Percentiles rank a stretch among this genome's conserved stretches.
Evolutionary conservation across 2,888 invertebrate species (phyloP).

Genomic region (Phengaris alcon): DNA sequence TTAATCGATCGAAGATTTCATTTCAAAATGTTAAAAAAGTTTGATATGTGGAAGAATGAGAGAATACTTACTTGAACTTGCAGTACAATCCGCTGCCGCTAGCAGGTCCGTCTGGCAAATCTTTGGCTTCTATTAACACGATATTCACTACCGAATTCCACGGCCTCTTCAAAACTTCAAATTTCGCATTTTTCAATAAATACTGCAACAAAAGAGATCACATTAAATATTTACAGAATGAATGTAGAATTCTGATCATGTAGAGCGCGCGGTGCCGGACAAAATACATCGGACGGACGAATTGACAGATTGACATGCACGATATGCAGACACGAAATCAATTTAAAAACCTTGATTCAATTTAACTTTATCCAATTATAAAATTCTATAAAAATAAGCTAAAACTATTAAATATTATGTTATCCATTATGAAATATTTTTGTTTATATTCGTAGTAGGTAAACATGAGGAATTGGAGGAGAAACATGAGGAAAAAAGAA

Average conservation of each 20-base stretch:
- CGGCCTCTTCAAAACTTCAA: constrained; percentile 64
- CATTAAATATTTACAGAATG: background rate
- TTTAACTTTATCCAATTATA: background rate
- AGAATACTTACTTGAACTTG: constrained; percentile 64
- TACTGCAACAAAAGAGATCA: constrained; percentile 51
- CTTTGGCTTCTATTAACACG: constrained; percentile 67
- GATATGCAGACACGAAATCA: background rate
- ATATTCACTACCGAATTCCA: constrained; percentile 68
- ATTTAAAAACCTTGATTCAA: background rate
- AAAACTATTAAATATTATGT: background rate
- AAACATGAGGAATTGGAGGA: no score
- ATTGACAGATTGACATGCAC: background rate
- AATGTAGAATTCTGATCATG: background rate
- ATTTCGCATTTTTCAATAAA: constrained; percentile 65
- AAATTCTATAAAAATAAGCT: background rate
- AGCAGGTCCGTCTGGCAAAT: constrained; percentile 57
- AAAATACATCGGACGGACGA: background rate
- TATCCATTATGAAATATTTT: background rate
- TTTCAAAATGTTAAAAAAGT: no score
- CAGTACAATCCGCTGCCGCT: constrained; percentile 65
- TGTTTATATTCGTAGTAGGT: no score
- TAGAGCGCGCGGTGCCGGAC: background rate
- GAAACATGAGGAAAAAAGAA: no score
- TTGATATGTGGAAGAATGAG: constrained; percentile 16
- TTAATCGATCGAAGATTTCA: no score